Conservation (phyloP, 1,140 invertebrate genomes). For the Scaptomyza hsui region DNA sequence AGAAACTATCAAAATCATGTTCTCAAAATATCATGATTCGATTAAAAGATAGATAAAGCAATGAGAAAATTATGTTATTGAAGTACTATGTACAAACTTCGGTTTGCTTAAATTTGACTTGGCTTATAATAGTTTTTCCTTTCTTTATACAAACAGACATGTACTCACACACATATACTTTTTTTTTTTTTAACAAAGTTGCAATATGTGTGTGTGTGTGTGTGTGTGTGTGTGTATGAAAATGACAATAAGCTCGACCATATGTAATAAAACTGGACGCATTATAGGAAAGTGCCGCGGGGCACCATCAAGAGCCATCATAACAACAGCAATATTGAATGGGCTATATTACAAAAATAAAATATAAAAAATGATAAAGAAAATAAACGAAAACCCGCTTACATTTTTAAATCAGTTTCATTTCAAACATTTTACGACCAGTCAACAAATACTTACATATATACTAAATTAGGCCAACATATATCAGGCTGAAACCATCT, state of each 20-base stretch:
- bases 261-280: slow-evolving; percentile 76
- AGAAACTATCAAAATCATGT: too few species aligned
- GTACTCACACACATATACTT: slow-evolving; percentile 33
- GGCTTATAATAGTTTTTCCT: neutral
- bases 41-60: too few species aligned
- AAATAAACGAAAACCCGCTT: neutral
- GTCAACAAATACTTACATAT: neutral
- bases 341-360: slow-evolving; percentile 4
- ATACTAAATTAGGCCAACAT: neutral
- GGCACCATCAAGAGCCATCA: slow-evolving; percentile 54
- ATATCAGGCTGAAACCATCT: neutral
- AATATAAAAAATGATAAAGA: slow-evolving; percentile 5
- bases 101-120: neutral
- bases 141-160: neutral
- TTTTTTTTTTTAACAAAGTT: slow-evolving; percentile 69
- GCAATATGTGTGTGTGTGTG: too few species aligned
- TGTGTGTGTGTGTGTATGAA: slow-evolving; percentile 13
- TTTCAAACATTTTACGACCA: neutral
- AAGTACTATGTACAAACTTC: slow-evolving; percentile 21
- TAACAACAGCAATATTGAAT: slow-evolving; percentile 39
- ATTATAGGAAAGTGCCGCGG: slow-evolving; percentile 68
- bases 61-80: neutral
- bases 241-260: slow-evolving; percentile 74
- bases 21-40: too few species aligned
- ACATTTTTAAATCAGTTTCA: slow-evolving; percentile 4